A percentile compares a stretch with the other conserved stretches of the same genome.
phyloP scores from a whole-genome alignment of 1,140 invertebrate species.

The Cecropterus lyciades region DNA sequence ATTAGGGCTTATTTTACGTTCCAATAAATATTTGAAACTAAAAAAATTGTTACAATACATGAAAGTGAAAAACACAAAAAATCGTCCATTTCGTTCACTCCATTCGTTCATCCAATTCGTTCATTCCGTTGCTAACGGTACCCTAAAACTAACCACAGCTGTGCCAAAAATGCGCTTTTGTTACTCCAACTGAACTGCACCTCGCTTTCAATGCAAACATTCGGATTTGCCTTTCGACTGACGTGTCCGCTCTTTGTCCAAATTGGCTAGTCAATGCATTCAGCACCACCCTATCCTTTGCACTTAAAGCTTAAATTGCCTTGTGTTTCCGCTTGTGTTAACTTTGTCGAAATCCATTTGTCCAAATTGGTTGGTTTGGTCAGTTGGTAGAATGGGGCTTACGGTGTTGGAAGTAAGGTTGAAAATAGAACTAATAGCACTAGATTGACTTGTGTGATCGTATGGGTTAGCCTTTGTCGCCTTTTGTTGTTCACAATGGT shows the following conservation, averaged over 20 bases:
- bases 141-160: constrained; percentile 1
- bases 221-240: constrained; percentile 26
- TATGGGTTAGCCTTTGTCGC: constrained; percentile 12
- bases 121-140: not conserved
- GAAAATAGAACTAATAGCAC: not conserved
- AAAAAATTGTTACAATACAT: too few species aligned
- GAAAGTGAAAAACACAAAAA: too few species aligned
- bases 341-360: not conserved
- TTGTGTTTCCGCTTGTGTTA: not conserved
- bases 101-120: too few species aligned
- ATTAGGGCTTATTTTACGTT: too few species aligned
- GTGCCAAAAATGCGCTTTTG: constrained; percentile 34
- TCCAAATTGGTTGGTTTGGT: constrained; percentile 10
- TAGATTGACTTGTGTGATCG: constrained; percentile 16
- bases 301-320: not conserved
- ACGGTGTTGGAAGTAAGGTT: constrained; percentile 1
- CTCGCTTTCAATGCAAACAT: constrained; percentile 34
- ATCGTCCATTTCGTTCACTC: too few species aligned
- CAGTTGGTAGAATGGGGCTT: constrained; percentile 1
- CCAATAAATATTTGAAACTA: too few species aligned
- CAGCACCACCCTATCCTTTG: not conserved
- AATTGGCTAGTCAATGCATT: too few species aligned
- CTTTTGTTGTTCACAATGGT: constrained; percentile 34
- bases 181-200: constrained; percentile 24
- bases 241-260: constrained; percentile 29